Percentiles rank a stretch among this genome's conserved stretches.
Evolutionary conservation across 1,140 invertebrate genomes (phyloP).

Genomic region (Camponotus floridanus): DNA sequence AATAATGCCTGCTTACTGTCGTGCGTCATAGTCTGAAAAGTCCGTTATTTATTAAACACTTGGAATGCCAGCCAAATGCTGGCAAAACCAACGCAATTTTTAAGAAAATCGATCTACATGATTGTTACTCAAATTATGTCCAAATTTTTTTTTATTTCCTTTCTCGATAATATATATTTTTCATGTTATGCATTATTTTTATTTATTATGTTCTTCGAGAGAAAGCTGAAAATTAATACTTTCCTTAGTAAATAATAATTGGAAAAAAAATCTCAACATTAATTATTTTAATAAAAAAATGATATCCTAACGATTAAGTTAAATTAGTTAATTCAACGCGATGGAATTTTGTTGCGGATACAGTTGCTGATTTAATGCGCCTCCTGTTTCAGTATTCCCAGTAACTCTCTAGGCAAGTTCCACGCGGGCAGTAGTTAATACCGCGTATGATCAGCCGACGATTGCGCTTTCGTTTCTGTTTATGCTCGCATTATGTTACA

Average conservation of each 20-base stretch:
- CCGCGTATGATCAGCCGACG: constrained; percentile 51
- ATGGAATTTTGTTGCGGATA: not conserved
- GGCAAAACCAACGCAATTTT: not conserved
- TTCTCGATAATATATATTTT: not conserved
- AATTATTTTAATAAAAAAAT: not conserved
- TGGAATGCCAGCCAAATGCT: not conserved
- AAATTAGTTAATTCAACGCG: constrained; percentile 26
- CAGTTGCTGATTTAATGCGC: constrained; percentile 7
- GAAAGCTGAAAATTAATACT: not conserved
- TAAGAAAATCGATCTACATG: not conserved
- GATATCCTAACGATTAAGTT: not conserved
- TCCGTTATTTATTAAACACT: not conserved
- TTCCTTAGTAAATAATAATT: not conserved
- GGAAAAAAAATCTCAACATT: not conserved
- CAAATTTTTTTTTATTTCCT: too few species aligned
- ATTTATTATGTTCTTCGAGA: not conserved
- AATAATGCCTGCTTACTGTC: constrained; percentile 22
- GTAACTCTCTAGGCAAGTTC: constrained; percentile 20
- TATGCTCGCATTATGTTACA: constrained; percentile 27
- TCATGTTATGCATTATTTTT: not conserved
- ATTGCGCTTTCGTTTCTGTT: constrained; percentile 49
- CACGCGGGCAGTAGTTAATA: constrained; percentile 28
- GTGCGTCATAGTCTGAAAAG: not conserved
- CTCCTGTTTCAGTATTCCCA: constrained; percentile 1
- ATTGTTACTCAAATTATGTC: not conserved